Percentiles rank a stretch among this genome's conserved stretches.
phyloP scores from a whole-genome alignment of 2,113 vertebrate genomes.

The Ovis aries region DNA sequence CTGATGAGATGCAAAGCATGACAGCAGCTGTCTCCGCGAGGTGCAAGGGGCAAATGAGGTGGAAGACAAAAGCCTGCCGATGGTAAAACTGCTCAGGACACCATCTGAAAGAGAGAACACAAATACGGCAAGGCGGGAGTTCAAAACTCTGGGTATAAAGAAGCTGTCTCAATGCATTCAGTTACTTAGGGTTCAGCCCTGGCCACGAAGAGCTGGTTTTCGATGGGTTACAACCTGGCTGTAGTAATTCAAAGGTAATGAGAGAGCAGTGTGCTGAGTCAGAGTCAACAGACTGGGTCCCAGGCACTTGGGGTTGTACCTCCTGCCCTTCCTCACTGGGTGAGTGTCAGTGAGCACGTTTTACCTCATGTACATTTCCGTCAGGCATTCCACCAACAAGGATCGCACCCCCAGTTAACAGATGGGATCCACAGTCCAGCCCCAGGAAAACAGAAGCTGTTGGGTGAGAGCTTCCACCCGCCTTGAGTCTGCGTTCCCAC shows the following conservation, averaged over 20 bases:
- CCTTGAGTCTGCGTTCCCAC: background rate
- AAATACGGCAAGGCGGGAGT: background rate
- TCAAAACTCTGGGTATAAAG: background rate
- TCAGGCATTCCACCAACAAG: background rate
- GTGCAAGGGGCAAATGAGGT: background rate
- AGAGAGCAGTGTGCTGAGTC: background rate
- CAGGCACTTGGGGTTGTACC: rapidly evolving
- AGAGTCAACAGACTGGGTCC: background rate
- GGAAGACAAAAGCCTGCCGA: background rate
- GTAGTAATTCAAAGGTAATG: background rate
- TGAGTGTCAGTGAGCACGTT: background rate
- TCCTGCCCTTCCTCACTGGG: background rate
- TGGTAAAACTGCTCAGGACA: background rate
- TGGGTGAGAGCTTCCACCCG: background rate
- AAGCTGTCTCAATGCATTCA: background rate
- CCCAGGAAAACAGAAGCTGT: rapidly evolving
- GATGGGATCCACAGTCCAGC: background rate
- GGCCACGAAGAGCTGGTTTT: background rate
- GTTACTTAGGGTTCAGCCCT: background rate
- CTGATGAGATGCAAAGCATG: background rate
- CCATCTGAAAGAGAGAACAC: background rate
- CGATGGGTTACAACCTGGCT: background rate
- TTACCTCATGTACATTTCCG: rapidly evolving
- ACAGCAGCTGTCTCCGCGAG: background rate
- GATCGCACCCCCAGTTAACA: background rate